Evolutionary conservation across 2,113 vertebrate species (phyloP), one percentile per base, ranked within the genome.

Genomic region (Triplophysa rosa): DNA sequence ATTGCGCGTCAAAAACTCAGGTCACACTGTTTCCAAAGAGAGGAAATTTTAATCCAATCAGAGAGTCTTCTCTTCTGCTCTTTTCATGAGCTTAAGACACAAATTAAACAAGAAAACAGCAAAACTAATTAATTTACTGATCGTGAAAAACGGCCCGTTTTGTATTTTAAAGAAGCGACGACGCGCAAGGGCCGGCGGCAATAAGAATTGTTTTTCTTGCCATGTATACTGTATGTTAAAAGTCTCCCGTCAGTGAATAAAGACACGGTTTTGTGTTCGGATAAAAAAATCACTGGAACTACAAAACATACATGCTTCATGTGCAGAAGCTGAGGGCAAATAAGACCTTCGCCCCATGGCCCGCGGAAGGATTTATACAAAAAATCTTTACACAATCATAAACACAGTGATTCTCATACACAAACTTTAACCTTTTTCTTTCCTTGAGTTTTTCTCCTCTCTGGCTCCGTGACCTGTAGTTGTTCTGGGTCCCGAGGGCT

Each of bases 1-100:
- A 83, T 89, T 86, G 85, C 45, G 85, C 89, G 87, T 91, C 89
- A 91, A 88, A 93, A 88, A 90, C 89, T 87, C 83, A 87, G 90
- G 91, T 92, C 91, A 92, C 89, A 89, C 68, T 89, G 88, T 91
- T 92, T 91, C 91, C 89, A 89, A 90, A 93, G 89, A 77, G 78
- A 82, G 82, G 59, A 54, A 88, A 86, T 87, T 89, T 89, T 90
- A 91, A 92, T 92, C 91, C 91, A 89, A 90, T 90, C 89, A 90
- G 82, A 89, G 88, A 72, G 75, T 68, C 83, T 77, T 80, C 83
- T 86, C 83, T 82, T 63, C 87, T 87, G 76, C 83, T 80, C 87
- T 92, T 82, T 93, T 92, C 87, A 92, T 90, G 89, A 90, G 90
- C 90, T 93, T 93, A 91, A 71, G 54, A 84, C 69, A 29, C 24